Percentiles rank a stretch among this genome's conserved stretches.
Evolutionary conservation across 2,888 invertebrate species (phyloP).

Genomic region (Standfussiana lucernea): DNA sequence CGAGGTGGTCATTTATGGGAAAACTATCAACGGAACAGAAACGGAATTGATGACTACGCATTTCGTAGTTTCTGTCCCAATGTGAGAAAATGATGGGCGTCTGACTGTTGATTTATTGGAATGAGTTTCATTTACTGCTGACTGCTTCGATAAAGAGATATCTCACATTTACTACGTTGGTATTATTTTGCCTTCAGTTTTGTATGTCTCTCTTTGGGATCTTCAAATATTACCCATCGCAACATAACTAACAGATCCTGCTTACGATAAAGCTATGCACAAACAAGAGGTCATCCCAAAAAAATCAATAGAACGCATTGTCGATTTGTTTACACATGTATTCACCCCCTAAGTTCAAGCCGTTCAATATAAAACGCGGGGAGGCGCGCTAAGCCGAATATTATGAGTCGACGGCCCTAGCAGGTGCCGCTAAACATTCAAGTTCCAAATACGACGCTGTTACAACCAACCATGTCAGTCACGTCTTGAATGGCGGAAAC

Average conservation of each 20-base stretch:
- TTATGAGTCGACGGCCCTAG: constrained; percentile 88
- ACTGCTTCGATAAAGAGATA: constrained; percentile 20
- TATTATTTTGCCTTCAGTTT: constrained; percentile 7
- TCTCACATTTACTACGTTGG: background rate
- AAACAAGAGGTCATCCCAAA: constrained; percentile 61
- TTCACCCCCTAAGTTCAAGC: constrained; percentile 69
- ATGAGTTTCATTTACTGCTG: constrained; percentile 51
- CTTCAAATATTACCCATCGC: background rate
- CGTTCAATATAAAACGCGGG: constrained; percentile 72
- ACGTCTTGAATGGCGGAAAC: constrained; percentile 73
- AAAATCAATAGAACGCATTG: constrained; percentile 65
- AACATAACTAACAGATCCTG: background rate
- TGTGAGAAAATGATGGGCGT: constrained; percentile 75
- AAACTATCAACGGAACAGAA: constrained; percentile 85
- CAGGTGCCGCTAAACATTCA: constrained; percentile 89
- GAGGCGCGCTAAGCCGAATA: constrained; percentile 89
- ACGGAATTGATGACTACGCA: constrained; percentile 84
- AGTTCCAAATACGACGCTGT: constrained; percentile 73
- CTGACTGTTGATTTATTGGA: constrained; percentile 70
- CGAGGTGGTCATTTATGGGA: constrained; percentile 89
- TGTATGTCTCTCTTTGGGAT: background rate
- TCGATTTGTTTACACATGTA: constrained; percentile 74
- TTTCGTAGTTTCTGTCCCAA: constrained; percentile 79
- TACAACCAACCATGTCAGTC: constrained; percentile 75
- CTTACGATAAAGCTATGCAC: background rate